Percentiles rank a stretch among this genome's conserved stretches.
These are phyloP conservation scores for Laticauda colubrina DNA, from an alignment of 2,113 vertebrate genomes.

Conservation along the genomic window DNA sequence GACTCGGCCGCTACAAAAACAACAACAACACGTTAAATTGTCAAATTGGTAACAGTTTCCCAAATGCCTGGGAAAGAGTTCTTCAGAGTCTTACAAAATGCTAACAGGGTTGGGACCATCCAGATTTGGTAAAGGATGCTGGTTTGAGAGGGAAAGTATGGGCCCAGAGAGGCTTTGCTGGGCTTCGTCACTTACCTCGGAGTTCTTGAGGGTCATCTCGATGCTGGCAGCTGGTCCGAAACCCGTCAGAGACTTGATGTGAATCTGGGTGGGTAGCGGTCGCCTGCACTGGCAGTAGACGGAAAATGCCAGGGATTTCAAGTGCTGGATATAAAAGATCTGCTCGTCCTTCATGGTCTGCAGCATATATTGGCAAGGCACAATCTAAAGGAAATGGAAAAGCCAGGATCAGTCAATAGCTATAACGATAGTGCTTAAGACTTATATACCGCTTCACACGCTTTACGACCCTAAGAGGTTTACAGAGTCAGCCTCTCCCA, in stretches of 20 bases:
- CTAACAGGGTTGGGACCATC: background rate
- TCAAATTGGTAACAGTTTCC: background rate
- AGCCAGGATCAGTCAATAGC: background rate
- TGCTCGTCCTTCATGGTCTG: slow-evolving; percentile 93
- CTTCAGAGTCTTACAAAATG: background rate
- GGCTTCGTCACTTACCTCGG: slow-evolving; percentile 74
- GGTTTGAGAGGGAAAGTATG: background rate
- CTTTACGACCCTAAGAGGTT: too few relatives aligned
- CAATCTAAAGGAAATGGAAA: slow-evolving; percentile 70
- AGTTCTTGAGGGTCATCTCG: slow-evolving; percentile 82
- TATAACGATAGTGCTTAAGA: too few relatives aligned
- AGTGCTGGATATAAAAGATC: slow-evolving; percentile 91
- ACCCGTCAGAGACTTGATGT: slow-evolving; percentile 95
- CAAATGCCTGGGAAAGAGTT: background rate
- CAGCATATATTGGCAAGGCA: slow-evolving; percentile 95
- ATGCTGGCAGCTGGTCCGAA: slow-evolving; percentile 91
- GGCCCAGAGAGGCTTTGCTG: background rate
- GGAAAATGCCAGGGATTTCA: slow-evolving; percentile 94
- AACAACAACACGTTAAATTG: too few relatives aligned
- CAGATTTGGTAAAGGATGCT: background rate
- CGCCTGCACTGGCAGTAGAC: slow-evolving; percentile 94
- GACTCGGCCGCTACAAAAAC: slow-evolving; percentile 83
- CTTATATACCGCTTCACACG: too few relatives aligned
- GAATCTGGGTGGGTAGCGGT: slow-evolving; percentile 86
- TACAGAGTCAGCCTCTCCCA: too few relatives aligned